Evolutionary conservation across 2,888 invertebrate genomes (phyloP), one percentile per base, ranked within the genome.

Genomic region (Yponomeuta malinellus): DNA sequence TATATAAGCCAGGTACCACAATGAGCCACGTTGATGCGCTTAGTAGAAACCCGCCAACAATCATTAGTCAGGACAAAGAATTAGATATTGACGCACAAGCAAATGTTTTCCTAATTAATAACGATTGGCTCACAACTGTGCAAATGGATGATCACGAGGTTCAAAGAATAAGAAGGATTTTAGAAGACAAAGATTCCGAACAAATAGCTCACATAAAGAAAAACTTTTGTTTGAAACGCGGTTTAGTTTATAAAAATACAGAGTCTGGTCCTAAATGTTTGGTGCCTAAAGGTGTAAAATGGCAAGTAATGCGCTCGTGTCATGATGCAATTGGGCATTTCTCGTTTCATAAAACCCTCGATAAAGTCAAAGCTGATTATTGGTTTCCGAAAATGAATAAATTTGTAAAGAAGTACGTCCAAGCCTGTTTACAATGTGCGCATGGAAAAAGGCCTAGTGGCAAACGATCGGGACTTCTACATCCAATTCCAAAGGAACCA

Each of bases 21-120:
- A 82, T 81, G 80, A 29, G 73, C 2, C 82, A 82, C 66, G 79
- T 79, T 1, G 80, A 82, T 67, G 79, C 79, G 2, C 74, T 82
- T 2, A 79, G 79, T 69, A 23, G 71, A 48, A 67, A 71, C 10
- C 71, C 71, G 0, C 63, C n/a, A n/a, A 23, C 9, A 2, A n/a
- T 2, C 9, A 15, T n/a, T 5, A 23, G 63, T 63, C 63, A 5
- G n/a, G 8, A 63, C 9, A n/a, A 12, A 23, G 15, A 63, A 5
- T 12, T 8, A 2, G 52, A 52, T 52, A 12, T 52, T 12, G 52
- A 52, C 2, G 9, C 52, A 12, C 52, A 52, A 52, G 52, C 52
- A n/a, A 12, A 63, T 29, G 4, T 63, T n/a, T 23, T 23, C 15
- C 2, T 63, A 12, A 66, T 15, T 29, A 59, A 8, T 52, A n/a